These are phyloP conservation scores for Balanococcus diminutus DNA, from an alignment of 2,888 invertebrate species.

Conservation along the genomic window DNA sequence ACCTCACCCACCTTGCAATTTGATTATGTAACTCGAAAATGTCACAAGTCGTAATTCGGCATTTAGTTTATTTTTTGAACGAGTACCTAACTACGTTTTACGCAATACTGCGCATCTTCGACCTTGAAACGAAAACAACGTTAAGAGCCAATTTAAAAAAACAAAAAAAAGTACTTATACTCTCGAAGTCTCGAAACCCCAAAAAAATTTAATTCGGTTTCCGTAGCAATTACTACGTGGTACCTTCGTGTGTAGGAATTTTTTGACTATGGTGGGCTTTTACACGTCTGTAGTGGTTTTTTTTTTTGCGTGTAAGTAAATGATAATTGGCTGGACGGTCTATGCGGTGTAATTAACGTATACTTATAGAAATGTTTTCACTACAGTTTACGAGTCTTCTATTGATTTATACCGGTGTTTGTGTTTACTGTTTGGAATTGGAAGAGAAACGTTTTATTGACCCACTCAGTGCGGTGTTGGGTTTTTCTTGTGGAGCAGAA, in stretches of 20 bases:
- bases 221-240: background rate
- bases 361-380: background rate
- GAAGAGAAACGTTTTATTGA: background rate
- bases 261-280: background rate
- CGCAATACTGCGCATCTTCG: background rate
- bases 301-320: background rate
- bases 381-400: background rate
- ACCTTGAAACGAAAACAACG: background rate
- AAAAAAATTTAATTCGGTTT: background rate
- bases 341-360: background rate
- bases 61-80: background rate
- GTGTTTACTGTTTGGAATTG: background rate
- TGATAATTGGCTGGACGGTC: background rate
- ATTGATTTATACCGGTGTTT: slow-evolving; percentile 17
- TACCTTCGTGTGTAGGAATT: background rate
- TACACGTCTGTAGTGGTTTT: background rate
- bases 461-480: background rate
- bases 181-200: background rate
- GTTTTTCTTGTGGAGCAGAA: background rate
- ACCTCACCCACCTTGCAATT: background rate
- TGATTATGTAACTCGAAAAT: background rate
- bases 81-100: background rate
- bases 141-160: background rate
- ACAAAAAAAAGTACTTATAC: background rate
- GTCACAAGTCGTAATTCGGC: background rate